Evolutionary conservation across 1,140 invertebrate species (phyloP), one percentile per base, ranked within the genome.

Genomic region (Polypedilum vanderplanki): DNA sequence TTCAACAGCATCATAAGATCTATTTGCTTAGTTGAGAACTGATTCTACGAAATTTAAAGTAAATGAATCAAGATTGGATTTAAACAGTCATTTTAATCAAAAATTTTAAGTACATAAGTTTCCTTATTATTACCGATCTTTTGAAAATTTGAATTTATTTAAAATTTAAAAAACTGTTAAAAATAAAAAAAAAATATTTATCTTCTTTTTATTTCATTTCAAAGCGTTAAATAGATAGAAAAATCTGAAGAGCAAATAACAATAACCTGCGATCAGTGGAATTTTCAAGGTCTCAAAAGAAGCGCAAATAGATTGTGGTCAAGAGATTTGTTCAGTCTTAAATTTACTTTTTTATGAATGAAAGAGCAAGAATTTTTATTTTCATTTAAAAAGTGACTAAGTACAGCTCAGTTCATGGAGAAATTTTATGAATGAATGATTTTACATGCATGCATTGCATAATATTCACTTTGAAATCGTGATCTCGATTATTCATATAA

Each of bases 201-300:
- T 33, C 24, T 33, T 33, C 24, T 33, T 33, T n/a, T n/a, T n/a
- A n/a, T n/a, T n/a, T 46, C 41, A 15, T 46, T 10, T 57, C 12
- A 70, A 20, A 70, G 65, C 18, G 65, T 17, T 70, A 70, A 70
- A 70, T 18, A 22, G 65, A 70, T 70, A 70, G 18, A 70, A 20
- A 33, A 70, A 20, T 57, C 18, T 70, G 7, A 22, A 70, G 65
- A 70, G 65, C 18, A 70, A 70, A 70, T 20, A 70, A 70, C 18
- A 70, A 70, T 70, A 70, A 70, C 65, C 18, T 70, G 65, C 10
- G 65, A 18, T 70, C 18, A 70, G 20, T 18, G 20, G 65, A 70
- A 57, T 22, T 20, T 70, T 70, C 65, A 70, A 70, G 65, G 65
- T 70, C 65, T 70, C 46, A 33, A 33, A 5, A 57, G 12, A n/a